These are phyloP conservation scores for Trichopoda pennipes DNA, from an alignment of 2,888 invertebrate genomes.

Conservation along the genomic window DNA sequence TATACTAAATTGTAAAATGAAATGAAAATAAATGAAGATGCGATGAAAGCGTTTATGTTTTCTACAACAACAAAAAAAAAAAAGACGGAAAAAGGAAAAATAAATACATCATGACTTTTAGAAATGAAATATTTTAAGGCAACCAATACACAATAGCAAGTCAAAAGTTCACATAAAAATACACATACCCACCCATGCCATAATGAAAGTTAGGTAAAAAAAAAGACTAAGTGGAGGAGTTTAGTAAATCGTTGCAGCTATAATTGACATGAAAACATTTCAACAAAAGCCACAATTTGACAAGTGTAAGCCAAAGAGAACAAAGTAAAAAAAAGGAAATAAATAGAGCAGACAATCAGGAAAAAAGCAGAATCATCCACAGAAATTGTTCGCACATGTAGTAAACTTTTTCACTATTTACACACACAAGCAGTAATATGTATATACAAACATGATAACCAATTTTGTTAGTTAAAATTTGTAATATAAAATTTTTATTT, in stretches of 20 bases:
- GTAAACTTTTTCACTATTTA: background rate
- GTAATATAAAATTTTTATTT: no score
- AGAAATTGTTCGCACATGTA: background rate
- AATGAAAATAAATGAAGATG: constrained; percentile 10
- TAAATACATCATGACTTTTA: background rate
- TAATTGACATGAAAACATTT: constrained; percentile 68
- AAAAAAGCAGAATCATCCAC: constrained; percentile 8
- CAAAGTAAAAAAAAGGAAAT: background rate
- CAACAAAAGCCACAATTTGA: constrained; percentile 72
- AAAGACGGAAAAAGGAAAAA: no score
- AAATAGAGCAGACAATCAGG: constrained; percentile 9
- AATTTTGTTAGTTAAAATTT: no score
- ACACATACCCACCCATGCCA: background rate
- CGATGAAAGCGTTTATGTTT: constrained; percentile 36
- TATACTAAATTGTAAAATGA: constrained; percentile 37
- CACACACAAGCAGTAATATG: no score
- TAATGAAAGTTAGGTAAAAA: background rate
- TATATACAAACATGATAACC: no score
- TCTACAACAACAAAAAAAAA: no score
- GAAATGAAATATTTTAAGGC: constrained; percentile 9
- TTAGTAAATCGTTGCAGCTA: constrained; percentile 32
- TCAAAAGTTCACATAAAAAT: constrained; percentile 26
- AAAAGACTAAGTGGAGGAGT: background rate
- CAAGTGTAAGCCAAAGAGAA: constrained; percentile 71
- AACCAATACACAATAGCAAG: constrained; percentile 39